Percentiles rank a stretch among this genome's conserved stretches.
phyloP scores from a whole-genome alignment of 2,113 vertebrate genomes.

The Oophaga pumilio region DNA sequence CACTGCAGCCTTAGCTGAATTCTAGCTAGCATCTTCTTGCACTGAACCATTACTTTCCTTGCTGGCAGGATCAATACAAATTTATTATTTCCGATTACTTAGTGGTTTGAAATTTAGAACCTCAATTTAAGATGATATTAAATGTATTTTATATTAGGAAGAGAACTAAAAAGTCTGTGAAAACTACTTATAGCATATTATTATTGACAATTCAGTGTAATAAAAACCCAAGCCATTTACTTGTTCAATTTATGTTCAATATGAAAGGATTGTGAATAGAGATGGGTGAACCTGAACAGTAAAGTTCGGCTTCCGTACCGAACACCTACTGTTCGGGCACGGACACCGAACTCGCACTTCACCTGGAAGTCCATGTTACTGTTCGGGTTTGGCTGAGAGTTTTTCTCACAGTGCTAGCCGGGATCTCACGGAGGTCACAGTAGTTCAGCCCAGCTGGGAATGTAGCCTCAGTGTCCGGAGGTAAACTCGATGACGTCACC shows the following conservation, averaged over 20 bases:
- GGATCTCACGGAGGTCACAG: too few species aligned
- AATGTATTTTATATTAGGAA: slow-evolving; percentile 43
- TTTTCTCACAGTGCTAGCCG: too few species aligned
- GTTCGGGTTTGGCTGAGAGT: too few species aligned
- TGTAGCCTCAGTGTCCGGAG: too few species aligned
- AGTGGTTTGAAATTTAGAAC: slow-evolving; percentile 47
- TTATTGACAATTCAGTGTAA: not conserved
- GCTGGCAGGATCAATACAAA: slow-evolving; percentile 42
- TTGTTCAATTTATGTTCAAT: not conserved
- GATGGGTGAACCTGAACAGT: too few species aligned
- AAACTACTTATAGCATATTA: slow-evolving; percentile 15
- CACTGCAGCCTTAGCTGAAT: slow-evolving; percentile 5
- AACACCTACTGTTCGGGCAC: too few species aligned
- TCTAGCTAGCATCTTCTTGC: not conserved
- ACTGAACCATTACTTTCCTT: slow-evolving; percentile 20
- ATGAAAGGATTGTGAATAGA: not conserved
- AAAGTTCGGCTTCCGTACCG: too few species aligned
- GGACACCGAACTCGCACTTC: too few species aligned
- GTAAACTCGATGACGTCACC: too few species aligned
- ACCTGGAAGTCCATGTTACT: too few species aligned
- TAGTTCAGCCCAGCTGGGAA: too few species aligned
- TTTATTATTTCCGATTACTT: slow-evolving; percentile 51
- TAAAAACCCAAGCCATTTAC: slow-evolving; percentile 1
- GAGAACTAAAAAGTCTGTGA: slow-evolving; percentile 14
- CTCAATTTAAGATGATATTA: slow-evolving; percentile 47